phyloP scores from a whole-genome alignment of 2,797 vertebrate species.

The Cryptoblepharus egeriae region DNA sequence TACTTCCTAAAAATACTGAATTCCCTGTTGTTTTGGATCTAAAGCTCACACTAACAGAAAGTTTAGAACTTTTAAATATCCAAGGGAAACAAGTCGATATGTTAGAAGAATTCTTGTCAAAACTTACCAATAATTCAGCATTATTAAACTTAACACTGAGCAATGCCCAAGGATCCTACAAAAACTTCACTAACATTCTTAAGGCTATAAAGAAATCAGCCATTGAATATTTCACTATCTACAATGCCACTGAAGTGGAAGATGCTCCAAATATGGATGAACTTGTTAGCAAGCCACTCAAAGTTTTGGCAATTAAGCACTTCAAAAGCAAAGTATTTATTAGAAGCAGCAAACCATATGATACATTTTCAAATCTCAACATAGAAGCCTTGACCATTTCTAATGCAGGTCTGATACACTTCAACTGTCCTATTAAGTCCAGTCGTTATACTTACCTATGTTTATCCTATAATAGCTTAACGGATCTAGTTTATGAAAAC shows the following conservation, averaged over 20 bases:
- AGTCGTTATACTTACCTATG: constrained; percentile 81
- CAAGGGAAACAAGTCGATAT: constrained; percentile 38
- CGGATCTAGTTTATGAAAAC: constrained; percentile 83
- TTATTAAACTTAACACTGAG: constrained; percentile 78
- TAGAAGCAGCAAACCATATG: constrained; percentile 32
- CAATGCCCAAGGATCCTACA: constrained; percentile 76
- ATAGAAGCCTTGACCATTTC: constrained; percentile 77
- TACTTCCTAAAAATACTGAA: constrained; percentile 39
- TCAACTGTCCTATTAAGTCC: constrained; percentile 82
- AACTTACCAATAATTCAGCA: constrained; percentile 59
- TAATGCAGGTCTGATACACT: constrained; percentile 80
- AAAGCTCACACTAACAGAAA: constrained; percentile 73
- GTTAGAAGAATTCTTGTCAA: constrained; percentile 47
- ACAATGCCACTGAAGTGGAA: constrained; percentile 1
- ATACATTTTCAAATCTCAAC: constrained; percentile 83
- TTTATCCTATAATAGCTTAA: constrained; percentile 83
- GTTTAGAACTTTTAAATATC: constrained; percentile 81
- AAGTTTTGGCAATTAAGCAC: constrained; percentile 68
- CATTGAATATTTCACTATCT: constrained; percentile 73
- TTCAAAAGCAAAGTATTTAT: too few relatives aligned
- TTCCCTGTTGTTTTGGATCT: constrained; percentile 70
- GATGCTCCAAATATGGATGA: too few relatives aligned
- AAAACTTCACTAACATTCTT: constrained; percentile 56
- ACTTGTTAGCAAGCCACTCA: constrained; percentile 61
- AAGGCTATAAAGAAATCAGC: constrained; percentile 74